Percentiles rank a stretch among this genome's conserved stretches.
Conservation (phyloP, 2,113 vertebrate species). For the Actenoides lindsayi region DNA sequence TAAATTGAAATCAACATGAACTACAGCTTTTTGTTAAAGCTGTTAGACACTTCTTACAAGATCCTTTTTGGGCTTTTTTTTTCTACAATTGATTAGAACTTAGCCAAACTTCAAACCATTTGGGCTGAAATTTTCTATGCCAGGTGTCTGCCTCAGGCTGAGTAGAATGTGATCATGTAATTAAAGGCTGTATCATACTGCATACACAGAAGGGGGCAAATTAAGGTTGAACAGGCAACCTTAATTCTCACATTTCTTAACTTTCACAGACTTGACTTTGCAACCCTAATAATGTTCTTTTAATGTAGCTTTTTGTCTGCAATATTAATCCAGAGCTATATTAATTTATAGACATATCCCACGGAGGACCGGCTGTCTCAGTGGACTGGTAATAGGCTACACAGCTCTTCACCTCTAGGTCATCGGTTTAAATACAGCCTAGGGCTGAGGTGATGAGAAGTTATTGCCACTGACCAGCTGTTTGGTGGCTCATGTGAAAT, state of each 20-base stretch:
- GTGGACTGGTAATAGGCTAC: not conserved
- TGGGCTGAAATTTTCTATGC: slow-evolving; percentile 37
- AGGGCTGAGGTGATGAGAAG: not conserved
- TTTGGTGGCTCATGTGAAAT: not conserved
- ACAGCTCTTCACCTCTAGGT: not conserved
- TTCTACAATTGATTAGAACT: not conserved
- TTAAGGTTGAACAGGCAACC: slow-evolving; percentile 62
- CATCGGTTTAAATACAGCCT: not conserved
- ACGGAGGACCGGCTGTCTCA: not conserved
- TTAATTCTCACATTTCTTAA: slow-evolving; percentile 43
- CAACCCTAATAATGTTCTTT: slow-evolving; percentile 34
- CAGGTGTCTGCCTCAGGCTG: slow-evolving; percentile 61
- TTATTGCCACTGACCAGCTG: not conserved
- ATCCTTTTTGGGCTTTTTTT: not conserved
- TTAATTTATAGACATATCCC: slow-evolving; percentile 24
- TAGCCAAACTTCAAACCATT: slow-evolving; percentile 23
- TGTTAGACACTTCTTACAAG: not conserved
- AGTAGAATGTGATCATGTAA: slow-evolving; percentile 49
- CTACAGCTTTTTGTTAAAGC: not conserved
- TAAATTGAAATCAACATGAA: not conserved
- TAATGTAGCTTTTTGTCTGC: not conserved
- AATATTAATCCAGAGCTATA: not conserved
- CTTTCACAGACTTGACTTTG: slow-evolving; percentile 49
- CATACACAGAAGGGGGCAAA: slow-evolving; percentile 54
- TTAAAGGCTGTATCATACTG: slow-evolving; percentile 51